These are phyloP conservation scores for Amphipyra tragopoginis DNA, from an alignment of 2,888 invertebrate genomes.

Conservation along the genomic window DNA sequence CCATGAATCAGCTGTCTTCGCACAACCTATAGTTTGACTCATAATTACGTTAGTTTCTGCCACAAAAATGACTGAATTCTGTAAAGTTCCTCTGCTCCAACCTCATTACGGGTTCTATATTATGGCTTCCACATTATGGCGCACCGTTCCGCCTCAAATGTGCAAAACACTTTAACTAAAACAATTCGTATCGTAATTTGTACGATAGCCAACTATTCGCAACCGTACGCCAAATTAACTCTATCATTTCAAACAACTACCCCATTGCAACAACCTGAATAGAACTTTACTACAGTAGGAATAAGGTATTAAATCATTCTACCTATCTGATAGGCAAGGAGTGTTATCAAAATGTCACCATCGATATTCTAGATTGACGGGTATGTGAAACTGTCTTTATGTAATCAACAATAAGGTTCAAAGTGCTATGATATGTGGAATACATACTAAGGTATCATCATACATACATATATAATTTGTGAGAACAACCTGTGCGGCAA, in stretches of 20 bases:
- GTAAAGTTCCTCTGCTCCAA: not conserved
- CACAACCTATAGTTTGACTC: no score
- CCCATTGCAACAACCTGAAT: constrained; percentile 14
- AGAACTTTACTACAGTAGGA: not conserved
- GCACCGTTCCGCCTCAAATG: constrained; percentile 13
- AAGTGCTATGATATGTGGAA: constrained; percentile 16
- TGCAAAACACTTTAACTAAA: constrained; percentile 33
- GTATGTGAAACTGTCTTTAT: constrained; percentile 30
- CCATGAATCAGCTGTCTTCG: no score
- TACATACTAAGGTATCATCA: not conserved
- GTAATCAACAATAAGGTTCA: constrained; percentile 30
- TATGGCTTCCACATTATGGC: constrained; percentile 13
- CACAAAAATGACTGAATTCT: no score
- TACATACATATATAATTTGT: constrained; percentile 15
- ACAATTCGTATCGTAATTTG: constrained; percentile 44
- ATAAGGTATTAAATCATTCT: constrained; percentile 11
- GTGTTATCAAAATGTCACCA: constrained; percentile 45
- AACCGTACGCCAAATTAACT: constrained; percentile 52
- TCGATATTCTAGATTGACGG: constrained; percentile 33
- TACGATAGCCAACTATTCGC: constrained; percentile 55
- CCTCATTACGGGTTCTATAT: constrained; percentile 23
- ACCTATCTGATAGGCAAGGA: not conserved
- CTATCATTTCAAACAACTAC: constrained; percentile 28
- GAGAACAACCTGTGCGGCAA: constrained; percentile 44
- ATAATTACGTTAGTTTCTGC: no score